Evolutionary conservation across 1,140 invertebrate genomes (phyloP).

Genomic region (Drosophila lacteicornis): DNA sequence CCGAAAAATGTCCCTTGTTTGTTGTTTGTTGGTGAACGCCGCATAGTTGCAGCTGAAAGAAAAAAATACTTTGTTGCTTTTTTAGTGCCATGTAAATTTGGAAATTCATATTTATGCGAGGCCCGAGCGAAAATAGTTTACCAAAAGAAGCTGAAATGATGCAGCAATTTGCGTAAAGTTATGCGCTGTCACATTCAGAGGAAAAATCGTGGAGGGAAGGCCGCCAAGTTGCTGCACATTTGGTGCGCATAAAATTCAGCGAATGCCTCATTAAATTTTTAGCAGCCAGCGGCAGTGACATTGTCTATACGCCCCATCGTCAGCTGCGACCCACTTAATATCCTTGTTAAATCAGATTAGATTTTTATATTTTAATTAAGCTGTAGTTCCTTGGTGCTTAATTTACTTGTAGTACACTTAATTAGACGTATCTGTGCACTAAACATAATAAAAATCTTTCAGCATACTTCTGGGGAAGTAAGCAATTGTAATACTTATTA

Average conservation of each 20-base stretch:
- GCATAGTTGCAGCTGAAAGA: conserved; percentile 46
- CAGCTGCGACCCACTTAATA: neutral
- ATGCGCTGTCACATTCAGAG: conserved; percentile 35
- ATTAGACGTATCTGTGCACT: neutral
- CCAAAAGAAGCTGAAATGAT: conserved; percentile 54
- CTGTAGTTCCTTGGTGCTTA: neutral
- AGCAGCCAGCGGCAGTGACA: conserved; percentile 22
- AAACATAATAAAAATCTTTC: neutral
- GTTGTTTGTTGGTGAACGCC: conserved; percentile 30
- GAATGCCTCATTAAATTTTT: conserved; percentile 51
- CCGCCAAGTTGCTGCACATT: conserved; percentile 32
- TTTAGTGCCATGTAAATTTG: conserved; percentile 74
- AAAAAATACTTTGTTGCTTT: conserved; percentile 45
- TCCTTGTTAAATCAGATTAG: neutral
- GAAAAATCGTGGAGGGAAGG: neutral
- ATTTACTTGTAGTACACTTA: no score
- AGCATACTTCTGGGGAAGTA: neutral
- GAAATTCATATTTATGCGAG: conserved; percentile 41
- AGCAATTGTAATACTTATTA: neutral
- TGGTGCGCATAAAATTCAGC: conserved; percentile 30
- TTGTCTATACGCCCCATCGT: conserved; percentile 51
- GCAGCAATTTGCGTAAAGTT: conserved; percentile 63
- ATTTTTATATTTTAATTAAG: conserved; percentile 8
- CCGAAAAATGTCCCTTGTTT: conserved; percentile 26
- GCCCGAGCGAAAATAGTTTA: conserved; percentile 34